A percentile compares a stretch with the other conserved stretches of the same genome.
Evolutionary conservation across 2,888 invertebrate genomes (phyloP).

Genomic region (Endotricha flammealis): DNA sequence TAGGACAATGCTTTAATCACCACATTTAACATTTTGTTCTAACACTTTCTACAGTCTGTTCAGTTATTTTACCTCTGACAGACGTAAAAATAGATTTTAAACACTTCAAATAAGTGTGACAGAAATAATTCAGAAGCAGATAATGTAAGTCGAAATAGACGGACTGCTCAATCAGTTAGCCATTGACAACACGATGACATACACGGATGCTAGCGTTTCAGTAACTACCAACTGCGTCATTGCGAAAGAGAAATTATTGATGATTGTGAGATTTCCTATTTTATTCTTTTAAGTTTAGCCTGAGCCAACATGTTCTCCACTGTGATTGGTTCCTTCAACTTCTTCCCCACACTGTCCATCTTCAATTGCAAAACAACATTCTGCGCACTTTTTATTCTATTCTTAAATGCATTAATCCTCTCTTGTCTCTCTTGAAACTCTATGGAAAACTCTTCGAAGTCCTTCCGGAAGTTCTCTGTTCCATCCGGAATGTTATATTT

Average conservation of each 20-base stretch:
- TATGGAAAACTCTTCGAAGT: conserved; percentile 40
- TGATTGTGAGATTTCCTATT: not conserved
- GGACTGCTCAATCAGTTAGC: no score
- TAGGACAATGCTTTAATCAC: no score
- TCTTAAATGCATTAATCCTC: conserved; percentile 36
- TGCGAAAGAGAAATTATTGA: conserved; percentile 11
- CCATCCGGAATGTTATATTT: conserved; percentile 36
- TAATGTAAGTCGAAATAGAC: no score
- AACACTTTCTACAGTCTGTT: no score
- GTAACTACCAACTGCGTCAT: no score
- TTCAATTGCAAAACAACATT: conserved; percentile 48
- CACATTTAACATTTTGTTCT: no score
- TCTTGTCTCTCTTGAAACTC: conserved; percentile 38
- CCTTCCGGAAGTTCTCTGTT: conserved; percentile 33
- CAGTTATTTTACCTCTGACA: no score
- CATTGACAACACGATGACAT: no score
- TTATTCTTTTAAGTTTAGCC: conserved; percentile 34
- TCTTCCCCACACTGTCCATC: conserved; percentile 38
- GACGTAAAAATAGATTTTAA: no score
- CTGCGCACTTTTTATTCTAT: conserved; percentile 41
- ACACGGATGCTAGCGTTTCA: no score
- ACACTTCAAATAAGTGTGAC: no score
- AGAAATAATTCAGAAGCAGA: no score
- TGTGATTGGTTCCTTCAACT: conserved; percentile 41
- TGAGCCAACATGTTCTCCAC: conserved; percentile 41